Percentiles rank a stretch among this genome's conserved stretches.
These are phyloP conservation scores for Clivina fossor DNA, from an alignment of 2,888 invertebrate species.

Conservation along the genomic window DNA sequence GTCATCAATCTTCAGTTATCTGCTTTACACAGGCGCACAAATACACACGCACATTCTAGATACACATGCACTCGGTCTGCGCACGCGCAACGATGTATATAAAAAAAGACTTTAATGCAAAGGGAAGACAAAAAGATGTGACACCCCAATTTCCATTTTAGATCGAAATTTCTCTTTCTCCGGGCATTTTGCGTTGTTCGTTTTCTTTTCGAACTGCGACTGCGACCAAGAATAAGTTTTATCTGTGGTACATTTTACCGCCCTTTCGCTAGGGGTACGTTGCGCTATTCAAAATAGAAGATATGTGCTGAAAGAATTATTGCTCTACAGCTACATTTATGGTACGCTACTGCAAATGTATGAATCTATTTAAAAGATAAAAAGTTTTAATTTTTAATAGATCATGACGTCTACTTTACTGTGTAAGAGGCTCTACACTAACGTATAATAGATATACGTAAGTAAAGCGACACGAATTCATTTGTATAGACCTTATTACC, in stretches of 20 bases:
- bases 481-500: too few species aligned
- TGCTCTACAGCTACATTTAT: too few species aligned
- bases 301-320: constrained; percentile 23
- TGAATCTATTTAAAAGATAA: too few species aligned
- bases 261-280: constrained; percentile 11
- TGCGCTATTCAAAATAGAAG: constrained; percentile 27
- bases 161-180: constrained; percentile 50
- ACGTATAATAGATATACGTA: too few species aligned
- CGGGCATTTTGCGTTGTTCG: constrained; percentile 18
- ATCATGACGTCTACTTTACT: too few species aligned
- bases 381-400: too few species aligned
- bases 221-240: constrained; percentile 30
- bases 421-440: too few species aligned
- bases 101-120: constrained; percentile 43
- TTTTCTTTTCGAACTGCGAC: constrained; percentile 25
- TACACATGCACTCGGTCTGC: constrained; percentile 47
- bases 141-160: constrained; percentile 55
- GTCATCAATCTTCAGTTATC: constrained; percentile 52
- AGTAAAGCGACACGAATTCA: too few species aligned
- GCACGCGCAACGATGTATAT: constrained; percentile 26
- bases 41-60: constrained; percentile 39
- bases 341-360: too few species aligned
- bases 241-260: constrained; percentile 30
- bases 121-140: constrained; percentile 52
- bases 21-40: constrained; percentile 44